These are phyloP conservation scores for pig (Sus scrofa) DNA, from an alignment of 2,113 vertebrate species.

Conservation along the genomic window DNA sequence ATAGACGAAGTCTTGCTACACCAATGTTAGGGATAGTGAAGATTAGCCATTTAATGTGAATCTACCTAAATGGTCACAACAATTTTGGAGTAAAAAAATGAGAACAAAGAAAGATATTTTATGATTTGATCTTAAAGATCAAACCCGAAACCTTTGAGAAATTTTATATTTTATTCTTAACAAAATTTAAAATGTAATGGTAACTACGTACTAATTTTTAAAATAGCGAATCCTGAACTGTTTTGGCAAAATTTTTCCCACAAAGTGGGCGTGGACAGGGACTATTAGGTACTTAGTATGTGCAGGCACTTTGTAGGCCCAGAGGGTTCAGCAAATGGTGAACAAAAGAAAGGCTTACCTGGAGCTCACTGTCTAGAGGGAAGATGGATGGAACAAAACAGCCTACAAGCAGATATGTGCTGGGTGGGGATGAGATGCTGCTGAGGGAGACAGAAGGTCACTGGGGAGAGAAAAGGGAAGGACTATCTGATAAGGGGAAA, in stretches of 20 bases:
- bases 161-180: not conserved
- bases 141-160: not conserved
- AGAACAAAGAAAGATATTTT: not conserved
- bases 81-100: not conserved
- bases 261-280: not conserved
- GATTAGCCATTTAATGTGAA: not conserved
- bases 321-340: not conserved
- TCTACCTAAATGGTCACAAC: not conserved
- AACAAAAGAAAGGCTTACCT: not conserved
- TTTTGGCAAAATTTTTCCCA: not conserved
- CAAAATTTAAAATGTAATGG: not conserved
- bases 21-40: not conserved
- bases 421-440: not conserved
- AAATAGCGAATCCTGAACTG: not conserved
- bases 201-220: not conserved
- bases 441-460: not conserved
- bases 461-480: not conserved
- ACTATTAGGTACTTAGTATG: not conserved
- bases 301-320: not conserved
- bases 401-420: accelerated
- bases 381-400: not conserved
- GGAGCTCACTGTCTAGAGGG: not conserved
- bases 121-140: not conserved
- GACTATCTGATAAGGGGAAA: not conserved
- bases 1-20: not conserved